Conservation (phyloP, 35 echinoderm and acorn worm genomes). For the Apostichopus californicus region DNA sequence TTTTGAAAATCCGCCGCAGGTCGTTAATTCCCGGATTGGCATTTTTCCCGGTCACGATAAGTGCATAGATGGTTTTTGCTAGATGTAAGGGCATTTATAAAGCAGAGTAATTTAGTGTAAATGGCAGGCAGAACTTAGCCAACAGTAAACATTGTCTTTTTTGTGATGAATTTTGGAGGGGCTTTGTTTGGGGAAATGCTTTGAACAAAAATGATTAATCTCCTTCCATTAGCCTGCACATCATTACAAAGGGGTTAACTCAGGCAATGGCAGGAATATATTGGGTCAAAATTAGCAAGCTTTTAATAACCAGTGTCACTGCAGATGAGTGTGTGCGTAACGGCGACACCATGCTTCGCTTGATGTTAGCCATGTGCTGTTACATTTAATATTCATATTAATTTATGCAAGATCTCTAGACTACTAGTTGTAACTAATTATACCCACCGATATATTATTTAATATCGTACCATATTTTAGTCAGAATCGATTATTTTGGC, state of each 20-base stretch:
- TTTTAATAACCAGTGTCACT: background rate
- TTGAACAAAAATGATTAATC: background rate
- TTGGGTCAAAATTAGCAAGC: background rate
- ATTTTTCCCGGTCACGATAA: background rate
- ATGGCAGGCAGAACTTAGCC: conserved; percentile 3
- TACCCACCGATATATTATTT: no score
- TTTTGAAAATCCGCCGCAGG: background rate
- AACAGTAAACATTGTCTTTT: conserved; percentile 27
- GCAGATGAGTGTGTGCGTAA: no score
- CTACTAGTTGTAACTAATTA: no score
- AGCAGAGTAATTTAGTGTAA: conserved; percentile 3
- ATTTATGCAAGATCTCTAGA: no score
- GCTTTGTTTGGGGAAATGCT: background rate
- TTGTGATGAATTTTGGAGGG: conserved; percentile 27
- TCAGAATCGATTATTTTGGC: no score
- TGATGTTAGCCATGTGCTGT: no score
- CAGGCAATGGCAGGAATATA: background rate
- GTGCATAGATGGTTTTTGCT: background rate
- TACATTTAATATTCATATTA: no score
- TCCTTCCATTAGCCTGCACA: conserved; percentile 8
- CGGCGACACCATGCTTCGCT: no score
- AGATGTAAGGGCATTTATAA: background rate
- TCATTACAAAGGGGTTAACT: conserved; percentile 1
- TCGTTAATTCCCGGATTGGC: background rate
- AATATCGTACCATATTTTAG: no score